Base-by-base conservation (phyloP, 30 jellyfish, hydroid and myxozoan species). In the Pseudorhiza aurosa region DNA sequence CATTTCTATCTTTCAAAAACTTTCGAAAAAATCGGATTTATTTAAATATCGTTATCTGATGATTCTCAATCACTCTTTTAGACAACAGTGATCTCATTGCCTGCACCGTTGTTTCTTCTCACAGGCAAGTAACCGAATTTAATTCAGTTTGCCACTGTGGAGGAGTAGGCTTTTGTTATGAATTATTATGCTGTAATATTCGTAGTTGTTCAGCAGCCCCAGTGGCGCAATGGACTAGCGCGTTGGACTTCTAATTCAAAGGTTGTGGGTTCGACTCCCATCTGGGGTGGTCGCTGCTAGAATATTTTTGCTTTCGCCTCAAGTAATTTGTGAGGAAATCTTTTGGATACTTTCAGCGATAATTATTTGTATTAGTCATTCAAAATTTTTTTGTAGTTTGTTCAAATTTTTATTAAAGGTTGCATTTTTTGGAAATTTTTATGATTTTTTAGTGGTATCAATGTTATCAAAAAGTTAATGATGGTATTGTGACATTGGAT, bases 81-180 rank as follows among this genome's bases (percentile, higher is more conserved):
- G 93, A 90, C 32, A 90, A 90, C 75, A 90, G 97, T 60, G 97
- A 90, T 58, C 45, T 90, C 51, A 90, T 90, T 68, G 96, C 97
- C 14, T 90, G 97, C 71, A 76, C 96, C 18, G 86, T 90, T 39
- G 65, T 84, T n/a, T 58, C 87, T 12, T 56, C 93, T 17, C 82
- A 70, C 44, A 65, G 91, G 97, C 83, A 83, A 83, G 95, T 37
- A 7, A 7, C 0, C 12, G 18, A 0, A 4, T 63, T 1, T 31
- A 24, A 0, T 63, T 44, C 74, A 7, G 18, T 31, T 8, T 37
- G 43, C 63, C 8, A 18, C 33, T 30, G 58, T 19, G 40, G 24
- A 32, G 58, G 35, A 49, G 72, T 14, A 15, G 31, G 25, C 65
- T 37, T 31, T 40, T 67, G 81, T 35, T 67, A 19, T n/a, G n/a